Base-by-base conservation (phyloP, 2,113 vertebrate species). In the Anoplopoma fimbria region DNA sequence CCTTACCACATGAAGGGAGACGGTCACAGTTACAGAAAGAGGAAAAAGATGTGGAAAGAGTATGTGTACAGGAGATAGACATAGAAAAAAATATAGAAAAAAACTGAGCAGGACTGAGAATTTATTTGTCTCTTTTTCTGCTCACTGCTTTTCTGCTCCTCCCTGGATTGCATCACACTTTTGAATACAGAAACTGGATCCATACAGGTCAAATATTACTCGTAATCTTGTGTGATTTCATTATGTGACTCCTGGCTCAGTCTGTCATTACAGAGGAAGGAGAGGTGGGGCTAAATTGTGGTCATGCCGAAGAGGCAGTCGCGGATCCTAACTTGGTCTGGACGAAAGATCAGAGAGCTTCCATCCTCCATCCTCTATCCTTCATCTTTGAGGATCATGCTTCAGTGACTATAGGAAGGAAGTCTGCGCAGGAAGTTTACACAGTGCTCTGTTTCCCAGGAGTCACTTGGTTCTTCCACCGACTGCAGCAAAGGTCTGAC, bases 171-270 rank as follows among this genome's bases (percentile, higher is more conserved):
- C 82, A 77, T 78, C 45, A 38, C 53, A 31, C 62, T 74, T 73
- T 65, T 23, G 33, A 81, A 53, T n/a, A 34, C 58, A 61, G 60
- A 57, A 63, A 81, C 47, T 19, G 62, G 75, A 80, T 78, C 33
- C 62, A 33, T 57, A 7, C 86, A 81, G 81, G 83, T 90, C 79
- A 89, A 86, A 92, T 75, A 85, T 79, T 79, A 84, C 83, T 85
- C 49, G 61, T 80, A 87, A 89, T 91, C 79, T 74, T 87, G 78
- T 86, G 69, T 89, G 88, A 93, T 89, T 86, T 91, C 85, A 90
- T 93, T 88, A 91, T 91, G 86, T 31, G 55, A 80, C 75, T 79
- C 65, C 75, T 71, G 76, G 81, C 74, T 88, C 69, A 47, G 82
- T 74, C 71, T 90, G 84, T 81, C 69, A 88, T 90, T 76, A 83